Evolutionary conservation across 2,888 invertebrate species (phyloP).

Genomic region (Itoplectis maculator): DNA sequence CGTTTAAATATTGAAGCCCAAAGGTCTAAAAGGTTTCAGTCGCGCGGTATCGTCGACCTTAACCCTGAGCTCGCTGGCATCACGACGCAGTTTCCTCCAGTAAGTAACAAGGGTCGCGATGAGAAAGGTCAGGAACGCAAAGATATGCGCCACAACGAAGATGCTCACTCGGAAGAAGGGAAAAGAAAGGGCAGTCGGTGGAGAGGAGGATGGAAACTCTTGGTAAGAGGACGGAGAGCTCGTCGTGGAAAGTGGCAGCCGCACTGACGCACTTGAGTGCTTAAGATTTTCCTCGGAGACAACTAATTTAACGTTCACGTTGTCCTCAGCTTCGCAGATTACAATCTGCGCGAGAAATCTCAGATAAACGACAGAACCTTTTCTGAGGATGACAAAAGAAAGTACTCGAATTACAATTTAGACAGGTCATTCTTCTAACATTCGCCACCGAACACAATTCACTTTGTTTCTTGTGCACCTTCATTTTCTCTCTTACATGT

Average conservation of each 20-base stretch:
- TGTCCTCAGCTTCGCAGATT: not conserved
- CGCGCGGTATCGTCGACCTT: slow-evolving; percentile 7
- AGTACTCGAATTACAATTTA: not conserved
- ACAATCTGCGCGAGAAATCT: not conserved
- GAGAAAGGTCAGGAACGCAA: slow-evolving; percentile 63
- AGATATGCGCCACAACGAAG: slow-evolving; percentile 48
- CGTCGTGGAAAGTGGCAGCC: not conserved
- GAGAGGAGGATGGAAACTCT: slow-evolving; percentile 3
- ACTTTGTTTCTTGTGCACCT: not conserved
- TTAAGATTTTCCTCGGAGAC: slow-evolving; percentile 18
- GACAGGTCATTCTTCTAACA: slow-evolving; percentile 8
- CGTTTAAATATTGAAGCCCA: not conserved
- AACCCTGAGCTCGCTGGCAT: slow-evolving; percentile 25
- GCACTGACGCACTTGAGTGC: not conserved
- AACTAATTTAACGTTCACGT: slow-evolving; percentile 18
- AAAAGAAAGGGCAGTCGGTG: not conserved
- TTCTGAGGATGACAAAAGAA: not conserved
- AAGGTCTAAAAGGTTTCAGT: not conserved
- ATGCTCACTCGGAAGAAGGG: slow-evolving; percentile 29
- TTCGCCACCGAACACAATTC: not conserved
- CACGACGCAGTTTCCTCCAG: slow-evolving; percentile 33
- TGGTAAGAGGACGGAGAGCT: not conserved
- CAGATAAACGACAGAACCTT: not conserved
- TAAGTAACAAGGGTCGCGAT: slow-evolving; percentile 64
- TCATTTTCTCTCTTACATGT: not conserved